Base-by-base conservation (phyloP, 1,140 invertebrate genomes). In the Globodera rostochiensis region DNA sequence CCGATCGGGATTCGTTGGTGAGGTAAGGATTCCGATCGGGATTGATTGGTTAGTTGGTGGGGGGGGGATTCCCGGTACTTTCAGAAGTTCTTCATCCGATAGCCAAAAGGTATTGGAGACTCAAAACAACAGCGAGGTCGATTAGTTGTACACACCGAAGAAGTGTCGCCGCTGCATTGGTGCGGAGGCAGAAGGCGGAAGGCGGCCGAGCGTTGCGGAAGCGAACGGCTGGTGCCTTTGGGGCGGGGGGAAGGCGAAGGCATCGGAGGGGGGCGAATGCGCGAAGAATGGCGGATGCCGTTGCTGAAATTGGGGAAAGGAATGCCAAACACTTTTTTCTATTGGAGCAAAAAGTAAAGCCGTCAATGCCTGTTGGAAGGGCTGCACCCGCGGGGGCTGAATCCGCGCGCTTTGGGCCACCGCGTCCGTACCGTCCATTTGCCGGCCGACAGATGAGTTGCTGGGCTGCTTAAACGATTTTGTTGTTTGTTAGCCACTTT, bases 331-430 rank as follows among this genome's bases (percentile, higher is more conserved):
- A 5, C 11, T 80, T 2, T 47, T 25, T 11, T 13, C n/a, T 7
- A 25, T 25, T 25, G n/a, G 7, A 15, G 49, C 7, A 79, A 73
- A 79, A 77, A 49, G 45, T 69, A 19, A 71, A 49, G 15, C 9
- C 3, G 19, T 2, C 36, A 80, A 1, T 73, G 69, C 80, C 66
- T 85, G 79, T 6, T 11, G 57, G 21, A 71, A 25, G 47, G 86
- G 83, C 21, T 67, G 71, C 15, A 86, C 78, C 79, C 66, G 86
- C n/a, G 85, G 85, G 36, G 85, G 85, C 46, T 85, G 85, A 77
- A 86, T 74, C 6, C 76, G 36, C 19, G 85, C 85, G 21, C 84
- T 86, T 50, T 80, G 69, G 19, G 82, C 76, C 9, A 86, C 83
- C 60, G 66, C 60, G 19, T 69, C 73, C 47, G 13, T 45, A 67